Base-by-base conservation (phyloP, 2,797 vertebrate genomes). In the Pangasius krempfi region DNA sequence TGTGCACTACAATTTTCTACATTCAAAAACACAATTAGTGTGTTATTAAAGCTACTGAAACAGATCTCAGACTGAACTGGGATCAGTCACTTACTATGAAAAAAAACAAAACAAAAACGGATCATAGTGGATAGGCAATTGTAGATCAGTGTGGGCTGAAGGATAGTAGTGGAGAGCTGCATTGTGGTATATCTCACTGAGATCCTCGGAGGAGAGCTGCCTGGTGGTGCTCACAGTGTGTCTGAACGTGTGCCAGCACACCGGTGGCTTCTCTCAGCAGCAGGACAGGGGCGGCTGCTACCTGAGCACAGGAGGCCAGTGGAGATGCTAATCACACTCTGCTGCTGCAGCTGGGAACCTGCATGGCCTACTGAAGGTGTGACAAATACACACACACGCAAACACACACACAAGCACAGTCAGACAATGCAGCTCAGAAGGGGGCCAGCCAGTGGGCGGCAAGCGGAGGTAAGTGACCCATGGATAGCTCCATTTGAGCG, bases 381-480 rank as follows among this genome's bases (percentile, higher is more conserved):
- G 73, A 90, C 88, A 87, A 90, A 89, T 84, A 89, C 90, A 86
- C 90, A 89, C 86, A 88, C 87, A 85, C 56, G 3, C 12, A 81
- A 8, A 83, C 81, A 83, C 60, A 89, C 37, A 68, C 85, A 68
- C 47, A 75, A 18, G 50, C 54, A n/a, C 72, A 90, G 37, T 56
- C 75, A 85, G 76, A 87, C 81, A 85, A 95, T 94, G 92, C 93
- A 86, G 86, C 92, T 92, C 92, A 93, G 92, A 92, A 93, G 94
- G 92, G 93, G 92, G 94, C 89, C 89, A 93, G 92, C 92, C 93
- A 93, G 95, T 92, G 88, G 95, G 94, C 90, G 92, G 91, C 93
- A 91, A 93, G 94, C 94, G 93, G 94, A 95, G 94, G 93, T 94
- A 95, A 94, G 93, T 95, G 95, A 96, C 94, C 94, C 95, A 93